Base-by-base conservation (phyloP, 2,888 invertebrate species). In the Xestia xanthographa region DNA sequence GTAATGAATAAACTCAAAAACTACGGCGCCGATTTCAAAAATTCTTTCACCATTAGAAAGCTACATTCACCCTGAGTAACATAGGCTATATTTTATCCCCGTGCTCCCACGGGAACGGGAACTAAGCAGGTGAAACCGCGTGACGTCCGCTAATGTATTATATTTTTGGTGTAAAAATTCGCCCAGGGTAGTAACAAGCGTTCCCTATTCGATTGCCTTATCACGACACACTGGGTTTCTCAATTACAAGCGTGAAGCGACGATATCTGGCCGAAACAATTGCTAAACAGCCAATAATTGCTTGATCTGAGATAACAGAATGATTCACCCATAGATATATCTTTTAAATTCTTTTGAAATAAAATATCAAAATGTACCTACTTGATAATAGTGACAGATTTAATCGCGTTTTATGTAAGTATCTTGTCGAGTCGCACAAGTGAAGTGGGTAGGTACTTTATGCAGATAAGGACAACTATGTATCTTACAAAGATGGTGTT, bases 191-290 rank as follows among this genome's bases (percentile, higher is more conserved):
- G 53, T 29, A 65, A 77, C 53, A n/a, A 74, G 26, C n/a, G n/a
- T 48, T 53, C 38, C 20, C 2, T 63, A 34, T n/a, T 53, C n/a
- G 14, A 74, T 53, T 53, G 20, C 4, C 60, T 60, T 82, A 75
- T 78, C 53, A 82, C 5, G 8, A 53, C 38, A n/a, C 65, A 43
- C 6, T 65, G 9, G 9, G 45, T 66, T 82, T 66, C 77, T 48
- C 66, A 82, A 76, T 60, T 53, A 62, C 6, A 45, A 75, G 20
- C 43, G 29, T 43, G 29, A 29, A 41, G n/a, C 14, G 22, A 48
- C 8, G 65, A 29, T 82, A 62, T 75, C 78, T 62, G 34, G 50
- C 29, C 14, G 48, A 73, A 63, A 58, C 11, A 72, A 65, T 80
- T 77, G 41, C 9, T 41, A 43, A 65, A 50, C 56, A 1, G 14